A percentile compares a stretch with the other conserved stretches of the same genome.
Conservation (phyloP, 2,888 invertebrate species). For the Tenthredo notha region DNA sequence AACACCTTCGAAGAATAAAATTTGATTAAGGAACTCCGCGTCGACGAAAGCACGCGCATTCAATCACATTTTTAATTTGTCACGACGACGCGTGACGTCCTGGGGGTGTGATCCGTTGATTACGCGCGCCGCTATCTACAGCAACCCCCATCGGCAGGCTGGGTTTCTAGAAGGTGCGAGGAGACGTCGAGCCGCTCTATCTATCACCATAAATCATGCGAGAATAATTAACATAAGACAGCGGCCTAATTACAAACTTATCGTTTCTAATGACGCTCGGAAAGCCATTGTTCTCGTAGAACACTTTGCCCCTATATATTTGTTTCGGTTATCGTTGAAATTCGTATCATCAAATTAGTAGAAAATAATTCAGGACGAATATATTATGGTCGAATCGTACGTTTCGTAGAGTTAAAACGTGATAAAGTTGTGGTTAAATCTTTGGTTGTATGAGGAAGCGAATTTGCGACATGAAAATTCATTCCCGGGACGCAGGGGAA, state of each 20-base stretch:
- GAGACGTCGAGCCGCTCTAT: constrained; percentile 57
- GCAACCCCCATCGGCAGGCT: constrained; percentile 51
- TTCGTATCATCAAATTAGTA: not conserved
- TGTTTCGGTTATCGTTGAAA: not conserved
- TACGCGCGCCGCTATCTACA: constrained; percentile 59
- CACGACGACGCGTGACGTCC: constrained; percentile 60
- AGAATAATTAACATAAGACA: constrained; percentile 73
- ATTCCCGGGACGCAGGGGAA: constrained; percentile 30
- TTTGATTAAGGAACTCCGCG: constrained; percentile 22
- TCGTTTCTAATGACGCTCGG: constrained; percentile 67
- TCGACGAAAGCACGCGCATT: constrained; percentile 43
- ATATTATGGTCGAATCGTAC: no score
- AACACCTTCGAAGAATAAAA: not conserved
- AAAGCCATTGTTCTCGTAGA: constrained; percentile 22
- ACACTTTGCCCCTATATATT: not conserved
- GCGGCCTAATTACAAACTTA: constrained; percentile 74
- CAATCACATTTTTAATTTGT: constrained; percentile 65
- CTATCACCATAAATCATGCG: constrained; percentile 72
- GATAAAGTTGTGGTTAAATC: not conserved
- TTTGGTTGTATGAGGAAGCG: not conserved
- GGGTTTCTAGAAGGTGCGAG: not conserved
- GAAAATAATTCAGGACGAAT: no score
- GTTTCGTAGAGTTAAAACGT: not conserved
- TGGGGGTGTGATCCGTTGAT: constrained; percentile 68
- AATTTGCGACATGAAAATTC: constrained; percentile 28